A percentile compares a stretch with the other conserved stretches of the same genome.
These are phyloP conservation scores for Apodemia zela DNA, from an alignment of 2,888 invertebrate genomes.

Conservation along the genomic window DNA sequence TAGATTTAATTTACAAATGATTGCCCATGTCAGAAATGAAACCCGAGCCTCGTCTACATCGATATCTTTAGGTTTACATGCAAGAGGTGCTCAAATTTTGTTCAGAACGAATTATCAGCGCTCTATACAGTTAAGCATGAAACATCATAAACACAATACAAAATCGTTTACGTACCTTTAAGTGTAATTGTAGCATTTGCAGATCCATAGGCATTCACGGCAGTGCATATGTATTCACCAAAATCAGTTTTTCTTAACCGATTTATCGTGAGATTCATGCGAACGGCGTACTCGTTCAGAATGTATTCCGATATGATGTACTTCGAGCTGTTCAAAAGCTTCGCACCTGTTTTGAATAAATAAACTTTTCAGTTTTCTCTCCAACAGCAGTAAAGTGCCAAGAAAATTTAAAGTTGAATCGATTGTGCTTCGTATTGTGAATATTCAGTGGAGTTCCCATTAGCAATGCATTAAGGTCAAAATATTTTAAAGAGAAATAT, in stretches of 20 bases:
- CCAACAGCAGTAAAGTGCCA: constrained; percentile 8
- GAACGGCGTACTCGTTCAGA: constrained; percentile 87
- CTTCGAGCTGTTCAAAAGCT: constrained; percentile 87
- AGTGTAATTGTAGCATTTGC: constrained; percentile 87
- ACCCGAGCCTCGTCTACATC: no score
- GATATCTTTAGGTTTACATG: no score
- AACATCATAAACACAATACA: background rate
- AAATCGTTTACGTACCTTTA: constrained; percentile 82
- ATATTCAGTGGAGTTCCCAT: background rate
- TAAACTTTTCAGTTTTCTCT: constrained; percentile 11
- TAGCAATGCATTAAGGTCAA: background rate
- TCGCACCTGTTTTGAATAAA: constrained; percentile 79
- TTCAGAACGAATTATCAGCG: no score
- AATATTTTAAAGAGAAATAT: background rate
- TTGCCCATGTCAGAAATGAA: no score
- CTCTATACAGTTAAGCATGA: no score
- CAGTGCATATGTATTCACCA: constrained; percentile 89
- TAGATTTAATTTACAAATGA: no score
- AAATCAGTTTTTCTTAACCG: constrained; percentile 87
- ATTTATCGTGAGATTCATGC: constrained; percentile 90
- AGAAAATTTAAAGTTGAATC: constrained; percentile 15
- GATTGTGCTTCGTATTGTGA: constrained; percentile 9
- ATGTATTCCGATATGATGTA: constrained; percentile 87
- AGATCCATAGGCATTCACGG: constrained; percentile 89
- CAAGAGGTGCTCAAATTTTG: no score